These are phyloP conservation scores for Halictus rubicundus DNA, from an alignment of 1,140 invertebrate species.

Conservation along the genomic window DNA sequence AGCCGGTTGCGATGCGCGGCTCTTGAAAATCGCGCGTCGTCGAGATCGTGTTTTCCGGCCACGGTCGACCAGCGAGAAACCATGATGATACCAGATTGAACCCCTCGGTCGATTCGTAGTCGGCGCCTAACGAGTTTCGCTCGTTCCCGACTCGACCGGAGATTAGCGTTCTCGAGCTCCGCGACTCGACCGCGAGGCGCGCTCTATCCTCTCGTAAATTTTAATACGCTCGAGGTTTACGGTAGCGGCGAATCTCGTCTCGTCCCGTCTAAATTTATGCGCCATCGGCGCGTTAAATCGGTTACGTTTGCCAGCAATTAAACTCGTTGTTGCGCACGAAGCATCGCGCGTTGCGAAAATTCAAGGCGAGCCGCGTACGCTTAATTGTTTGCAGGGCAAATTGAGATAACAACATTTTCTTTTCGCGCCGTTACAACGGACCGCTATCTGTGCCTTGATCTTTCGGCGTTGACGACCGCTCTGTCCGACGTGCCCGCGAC, in stretches of 20 bases:
- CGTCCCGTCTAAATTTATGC: slow-evolving; percentile 41
- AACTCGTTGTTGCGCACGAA: slow-evolving; percentile 22
- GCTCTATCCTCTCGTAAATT: slow-evolving; percentile 4
- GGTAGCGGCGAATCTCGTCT: slow-evolving; percentile 15
- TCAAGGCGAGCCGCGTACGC: slow-evolving; percentile 28
- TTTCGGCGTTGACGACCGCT: slow-evolving; percentile 17
- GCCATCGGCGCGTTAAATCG: slow-evolving; percentile 39
- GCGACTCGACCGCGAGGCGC: neutral
- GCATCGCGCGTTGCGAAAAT: slow-evolving; percentile 21
- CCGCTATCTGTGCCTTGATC: slow-evolving; percentile 16
- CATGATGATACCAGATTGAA: too few relatives aligned
- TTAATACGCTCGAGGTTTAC: slow-evolving; percentile 2
- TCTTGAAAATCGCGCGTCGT: too few relatives aligned
- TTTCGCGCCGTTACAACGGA: slow-evolving; percentile 6
- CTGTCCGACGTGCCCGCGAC: too few relatives aligned
- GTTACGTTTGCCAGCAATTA: slow-evolving; percentile 54
- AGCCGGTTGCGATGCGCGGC: too few relatives aligned
- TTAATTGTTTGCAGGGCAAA: slow-evolving; percentile 51
- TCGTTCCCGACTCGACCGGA: neutral
- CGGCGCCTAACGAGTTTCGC: neutral
- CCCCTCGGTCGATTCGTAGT: neutral
- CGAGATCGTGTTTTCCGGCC: too few relatives aligned
- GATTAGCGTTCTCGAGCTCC: too few relatives aligned
- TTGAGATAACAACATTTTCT: slow-evolving; percentile 36
- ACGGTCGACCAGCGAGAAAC: too few relatives aligned